A percentile compares a stretch with the other conserved stretches of the same genome.
These are phyloP conservation scores for Balanococcus diminutus DNA, from an alignment of 2,888 invertebrate genomes.

Conservation along the genomic window DNA sequence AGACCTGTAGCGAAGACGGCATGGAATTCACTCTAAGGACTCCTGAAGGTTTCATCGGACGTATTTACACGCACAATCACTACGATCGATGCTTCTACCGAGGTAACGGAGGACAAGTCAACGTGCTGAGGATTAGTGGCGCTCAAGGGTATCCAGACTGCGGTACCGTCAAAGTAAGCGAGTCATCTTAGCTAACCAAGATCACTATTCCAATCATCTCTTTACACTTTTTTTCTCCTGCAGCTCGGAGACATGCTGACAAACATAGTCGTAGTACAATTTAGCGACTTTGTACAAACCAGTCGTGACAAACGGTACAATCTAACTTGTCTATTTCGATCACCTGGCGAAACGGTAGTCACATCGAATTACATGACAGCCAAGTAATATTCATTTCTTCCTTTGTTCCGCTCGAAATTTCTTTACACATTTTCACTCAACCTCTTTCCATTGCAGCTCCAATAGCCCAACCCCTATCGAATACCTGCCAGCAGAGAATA, in stretches of 20 bases:
- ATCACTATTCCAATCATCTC: too few relatives aligned
- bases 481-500: constrained; percentile 90
- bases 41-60: constrained; percentile 85
- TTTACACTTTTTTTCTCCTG: too few relatives aligned
- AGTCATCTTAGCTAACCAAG: too few relatives aligned
- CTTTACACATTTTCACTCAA: background rate
- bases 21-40: constrained; percentile 91
- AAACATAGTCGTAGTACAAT: constrained; percentile 91
- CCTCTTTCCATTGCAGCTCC: constrained; percentile 68
- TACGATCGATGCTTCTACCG: constrained; percentile 90
- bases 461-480: constrained; percentile 92
- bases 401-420: background rate
- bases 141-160: constrained; percentile 93
- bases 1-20: constrained; percentile 90
- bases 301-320: constrained; percentile 89
- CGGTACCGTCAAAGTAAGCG: constrained; percentile 79
- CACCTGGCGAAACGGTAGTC: constrained; percentile 90
- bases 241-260: constrained; percentile 92
- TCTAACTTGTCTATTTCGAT: constrained; percentile 86
- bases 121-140: constrained; percentile 85
- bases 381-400: constrained; percentile 68
- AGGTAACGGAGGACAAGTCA: constrained; percentile 84
- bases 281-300: constrained; percentile 91
- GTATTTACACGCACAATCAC: constrained; percentile 90
- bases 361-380: constrained; percentile 91